Percentiles rank a stretch among this genome's conserved stretches.
Conservation (phyloP, 1,140 invertebrate species). For the Papilio dardanus region DNA sequence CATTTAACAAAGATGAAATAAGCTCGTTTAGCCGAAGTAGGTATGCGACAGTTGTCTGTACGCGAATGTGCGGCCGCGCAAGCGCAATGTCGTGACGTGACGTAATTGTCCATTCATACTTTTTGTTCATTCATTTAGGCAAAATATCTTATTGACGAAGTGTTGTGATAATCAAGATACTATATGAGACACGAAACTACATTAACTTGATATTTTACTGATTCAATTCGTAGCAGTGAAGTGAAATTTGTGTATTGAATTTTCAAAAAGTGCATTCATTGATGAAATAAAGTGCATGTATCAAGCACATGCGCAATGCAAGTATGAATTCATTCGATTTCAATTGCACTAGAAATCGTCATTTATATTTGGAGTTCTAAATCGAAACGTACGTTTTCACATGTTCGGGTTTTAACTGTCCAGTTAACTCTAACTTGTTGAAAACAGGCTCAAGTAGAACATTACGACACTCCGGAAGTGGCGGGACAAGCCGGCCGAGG, state of each 20-base stretch:
- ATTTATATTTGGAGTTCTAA: conserved; percentile 48
- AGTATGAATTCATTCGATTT: conserved; percentile 54
- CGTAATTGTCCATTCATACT: conserved; percentile 81
- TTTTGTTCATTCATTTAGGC: conserved; percentile 78
- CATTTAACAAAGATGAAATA: conserved; percentile 16
- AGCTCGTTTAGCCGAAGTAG: conserved; percentile 31
- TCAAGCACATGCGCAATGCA: conserved; percentile 76
- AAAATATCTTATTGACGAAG: conserved; percentile 69
- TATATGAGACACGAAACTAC: conserved; percentile 45
- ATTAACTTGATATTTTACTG: conserved; percentile 38
- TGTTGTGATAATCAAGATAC: conserved; percentile 62
- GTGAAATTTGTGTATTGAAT: conserved; percentile 51
- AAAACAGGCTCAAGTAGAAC: conserved; percentile 77
- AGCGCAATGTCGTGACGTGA: conserved; percentile 78
- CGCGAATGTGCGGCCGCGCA: conserved; percentile 66
- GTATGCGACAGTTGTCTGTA: conserved; percentile 44
- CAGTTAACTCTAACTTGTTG: conserved; percentile 55
- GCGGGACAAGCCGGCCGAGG: conserved; percentile 80
- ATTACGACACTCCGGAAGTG: conserved; percentile 83
- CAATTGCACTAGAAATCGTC: conserved; percentile 48
- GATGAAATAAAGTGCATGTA: conserved; percentile 69
- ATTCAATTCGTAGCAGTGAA: conserved; percentile 46
- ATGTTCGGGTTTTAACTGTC: conserved; percentile 53
- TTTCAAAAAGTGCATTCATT: conserved; percentile 72
- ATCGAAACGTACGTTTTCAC: conserved; percentile 51